A percentile compares a stretch with the other conserved stretches of the same genome.
Conservation (phyloP, 2,888 invertebrate species). For the Agrochola circellaris region DNA sequence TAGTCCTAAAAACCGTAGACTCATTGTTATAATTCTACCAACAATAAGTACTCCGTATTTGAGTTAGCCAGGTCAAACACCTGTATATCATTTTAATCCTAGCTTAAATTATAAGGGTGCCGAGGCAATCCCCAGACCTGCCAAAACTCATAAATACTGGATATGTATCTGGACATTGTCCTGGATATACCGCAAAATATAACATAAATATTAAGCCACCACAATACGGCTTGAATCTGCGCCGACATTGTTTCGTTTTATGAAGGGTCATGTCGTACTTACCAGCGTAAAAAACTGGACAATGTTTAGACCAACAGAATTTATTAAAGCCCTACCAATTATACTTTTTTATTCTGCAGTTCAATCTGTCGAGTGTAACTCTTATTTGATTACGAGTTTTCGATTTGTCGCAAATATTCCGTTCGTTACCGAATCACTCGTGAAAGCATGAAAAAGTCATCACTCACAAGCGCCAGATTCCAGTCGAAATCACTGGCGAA, state of each 20-base stretch:
- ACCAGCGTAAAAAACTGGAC: constrained; percentile 34
- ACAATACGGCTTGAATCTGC: constrained; percentile 64
- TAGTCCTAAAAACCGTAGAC: not conserved
- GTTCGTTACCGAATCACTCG: constrained; percentile 36
- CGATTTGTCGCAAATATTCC: constrained; percentile 35
- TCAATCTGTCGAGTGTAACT: constrained; percentile 5
- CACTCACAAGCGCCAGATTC: constrained; percentile 40
- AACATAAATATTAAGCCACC: constrained; percentile 57
- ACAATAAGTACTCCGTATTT: constrained; percentile 6
- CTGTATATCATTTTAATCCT: constrained; percentile 49
- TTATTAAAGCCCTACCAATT: constrained; percentile 16
- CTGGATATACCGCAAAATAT: constrained; percentile 52
- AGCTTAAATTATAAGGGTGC: constrained; percentile 47
- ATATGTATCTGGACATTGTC: constrained; percentile 56
- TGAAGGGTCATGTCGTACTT: constrained; percentile 45
- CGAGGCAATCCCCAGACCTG: constrained; percentile 48
- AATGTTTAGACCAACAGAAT: constrained; percentile 27
- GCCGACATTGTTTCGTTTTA: constrained; percentile 58
- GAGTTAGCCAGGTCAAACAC: constrained; percentile 28
- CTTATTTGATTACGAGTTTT: constrained; percentile 44
- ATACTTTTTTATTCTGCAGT: not conserved
- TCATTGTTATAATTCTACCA: constrained; percentile 18
- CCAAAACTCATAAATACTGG: constrained; percentile 61
- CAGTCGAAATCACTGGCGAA: constrained; percentile 22
- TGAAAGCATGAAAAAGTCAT: constrained; percentile 42